Base-by-base conservation (phyloP, 2,113 vertebrate genomes). In the Pica pica region DNA sequence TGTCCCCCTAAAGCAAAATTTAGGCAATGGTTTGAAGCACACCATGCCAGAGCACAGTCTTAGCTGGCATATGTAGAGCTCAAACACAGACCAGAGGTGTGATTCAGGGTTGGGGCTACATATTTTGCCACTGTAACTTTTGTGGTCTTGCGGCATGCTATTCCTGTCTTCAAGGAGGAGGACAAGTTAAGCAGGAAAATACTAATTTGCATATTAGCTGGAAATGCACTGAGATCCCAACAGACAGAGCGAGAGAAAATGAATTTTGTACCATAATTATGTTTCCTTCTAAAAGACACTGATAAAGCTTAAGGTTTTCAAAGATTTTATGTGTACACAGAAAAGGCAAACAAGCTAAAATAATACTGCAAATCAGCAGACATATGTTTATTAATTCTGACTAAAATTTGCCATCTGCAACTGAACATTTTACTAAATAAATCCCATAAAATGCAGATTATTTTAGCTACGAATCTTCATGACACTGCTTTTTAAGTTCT, bases 321-420 rank as follows among this genome's bases (percentile, higher is more conserved):
- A 69, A 94, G 76, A 89, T 68, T 89, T 78, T 96, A 83, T 71
- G 61, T 49, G 21, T 88, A 78, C 26, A 55, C 39, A 85, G 91
- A 91, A 94, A 93, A 96, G 47, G 30, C 47, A 89, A 96, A 56
- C 44, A 68, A 91, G 71, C 41, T 49, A 63, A 98, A 97, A 95
- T 88, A 94, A 77, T 70, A 37, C 37, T 56, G 57, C 55, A 95
- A 92, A 95, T 63, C 85, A 97, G 67, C 37, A 81, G 70, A 55
- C 83, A 65, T 37, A 92, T 79, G 64, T 83, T 93, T 92, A 92
- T 91, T 95, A 95, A 96, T 94, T 91, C 68, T 65, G 61, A 83
- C 63, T 83, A 68, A 92, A 93, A 93, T 89, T 89, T 87, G n/a
- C 93, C 94, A 89, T 93, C 88, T 93, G 68, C 41, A 73, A 84